phyloP scores from a whole-genome alignment of 2,888 invertebrate species.

The Galerucella calmariensis region DNA sequence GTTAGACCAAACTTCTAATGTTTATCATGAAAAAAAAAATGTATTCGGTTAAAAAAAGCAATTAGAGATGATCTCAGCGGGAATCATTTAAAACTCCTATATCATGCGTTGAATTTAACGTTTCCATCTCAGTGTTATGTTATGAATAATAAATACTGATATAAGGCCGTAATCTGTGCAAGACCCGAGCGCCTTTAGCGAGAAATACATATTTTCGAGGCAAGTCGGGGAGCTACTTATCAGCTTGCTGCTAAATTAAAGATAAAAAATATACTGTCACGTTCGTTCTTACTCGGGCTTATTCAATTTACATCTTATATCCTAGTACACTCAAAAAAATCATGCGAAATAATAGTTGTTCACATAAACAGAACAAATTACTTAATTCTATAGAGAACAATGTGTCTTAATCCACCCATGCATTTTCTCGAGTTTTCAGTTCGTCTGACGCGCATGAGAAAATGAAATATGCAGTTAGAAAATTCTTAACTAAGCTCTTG shows the following conservation, averaged over 20 bases:
- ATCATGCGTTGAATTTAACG: slow-evolving; percentile 62
- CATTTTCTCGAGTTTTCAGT: slow-evolving; percentile 15
- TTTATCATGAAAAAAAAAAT: neutral
- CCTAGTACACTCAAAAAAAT: slow-evolving; percentile 15
- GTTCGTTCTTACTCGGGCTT: slow-evolving; percentile 63
- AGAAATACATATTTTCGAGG: slow-evolving; percentile 61
- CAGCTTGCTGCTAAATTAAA: slow-evolving; percentile 65
- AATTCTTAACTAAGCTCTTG: slow-evolving; percentile 37
- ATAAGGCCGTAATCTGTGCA: slow-evolving; percentile 61
- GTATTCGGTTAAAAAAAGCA: slow-evolving; percentile 41
- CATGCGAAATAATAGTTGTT: neutral
- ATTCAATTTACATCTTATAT: slow-evolving; percentile 63
- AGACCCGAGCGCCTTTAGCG: slow-evolving; percentile 56
- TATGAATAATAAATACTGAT: slow-evolving; percentile 66
- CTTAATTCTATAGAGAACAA: neutral
- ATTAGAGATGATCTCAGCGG: slow-evolving; percentile 60
- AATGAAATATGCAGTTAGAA: slow-evolving; percentile 34
- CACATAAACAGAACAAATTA: neutral
- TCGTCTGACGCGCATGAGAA: slow-evolving; percentile 18
- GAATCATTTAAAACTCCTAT: slow-evolving; percentile 61
- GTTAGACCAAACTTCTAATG: slow-evolving; percentile 52
- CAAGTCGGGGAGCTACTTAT: slow-evolving; percentile 60
- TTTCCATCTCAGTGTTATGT: slow-evolving; percentile 62
- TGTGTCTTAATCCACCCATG: slow-evolving; percentile 1
- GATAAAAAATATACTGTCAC: slow-evolving; percentile 66